phyloP scores from a whole-genome alignment of 2,797 vertebrate genomes.

The Esox masquinongy region DNA sequence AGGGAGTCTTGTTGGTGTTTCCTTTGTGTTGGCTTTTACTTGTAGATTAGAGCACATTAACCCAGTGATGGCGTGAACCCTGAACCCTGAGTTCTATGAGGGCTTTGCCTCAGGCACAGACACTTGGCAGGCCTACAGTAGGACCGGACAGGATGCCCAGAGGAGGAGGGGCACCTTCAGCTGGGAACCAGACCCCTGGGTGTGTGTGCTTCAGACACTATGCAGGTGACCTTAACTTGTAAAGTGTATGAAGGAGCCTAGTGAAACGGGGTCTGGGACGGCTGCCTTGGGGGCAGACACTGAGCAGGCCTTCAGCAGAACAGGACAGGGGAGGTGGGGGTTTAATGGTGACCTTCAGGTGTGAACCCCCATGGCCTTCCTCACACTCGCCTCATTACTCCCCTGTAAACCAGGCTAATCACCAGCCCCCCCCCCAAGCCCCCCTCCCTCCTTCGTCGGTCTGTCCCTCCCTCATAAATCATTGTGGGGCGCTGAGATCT shows the following conservation, averaged over 20 bases:
- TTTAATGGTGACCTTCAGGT: slow-evolving; percentile 62
- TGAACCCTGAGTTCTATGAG: slow-evolving; percentile 7
- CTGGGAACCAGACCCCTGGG: background rate
- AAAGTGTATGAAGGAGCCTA: background rate
- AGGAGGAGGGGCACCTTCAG: background rate
- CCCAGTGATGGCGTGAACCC: too few species aligned
- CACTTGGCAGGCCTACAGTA: background rate
- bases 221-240: background rate
- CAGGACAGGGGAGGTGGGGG: slow-evolving; percentile 7
- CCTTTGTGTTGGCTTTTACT: background rate
- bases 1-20: slow-evolving; percentile 6
- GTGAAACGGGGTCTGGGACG: background rate
- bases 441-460: too few species aligned
- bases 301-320: background rate
- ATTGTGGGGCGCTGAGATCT: slow-evolving; percentile 8
- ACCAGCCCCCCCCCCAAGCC: slow-evolving; percentile 25
- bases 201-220: background rate
- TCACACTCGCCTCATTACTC: slow-evolving; percentile 8
- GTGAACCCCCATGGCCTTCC: slow-evolving; percentile 40
- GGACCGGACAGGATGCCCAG: background rate
- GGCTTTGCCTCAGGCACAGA: background rate
- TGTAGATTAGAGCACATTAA: too few species aligned
- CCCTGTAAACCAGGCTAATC: slow-evolving; percentile 56
- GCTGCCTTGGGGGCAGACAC: background rate
- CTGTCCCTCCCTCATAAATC: slow-evolving; percentile 27